Base-by-base conservation (phyloP, 1,140 invertebrate species). In the Zaprionus africanus region DNA sequence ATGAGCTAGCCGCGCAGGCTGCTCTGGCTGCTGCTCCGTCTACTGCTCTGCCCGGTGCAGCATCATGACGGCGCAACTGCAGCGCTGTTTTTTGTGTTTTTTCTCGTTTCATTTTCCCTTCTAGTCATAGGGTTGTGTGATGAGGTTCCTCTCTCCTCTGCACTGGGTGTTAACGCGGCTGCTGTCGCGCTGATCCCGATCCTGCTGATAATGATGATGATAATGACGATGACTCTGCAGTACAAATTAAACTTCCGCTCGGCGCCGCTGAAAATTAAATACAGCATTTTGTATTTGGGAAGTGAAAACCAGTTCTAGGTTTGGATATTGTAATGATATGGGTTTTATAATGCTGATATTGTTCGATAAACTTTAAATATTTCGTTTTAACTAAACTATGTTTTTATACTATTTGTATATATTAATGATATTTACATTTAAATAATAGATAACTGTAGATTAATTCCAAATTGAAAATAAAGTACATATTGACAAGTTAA, bases 101-200 rank as follows among this genome's bases (percentile, higher is more conserved):
- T 51, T 69, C 22, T 4, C 31, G 9, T 54, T 34, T 22, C 36
- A 36, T 36, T 41, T 64, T 58, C 49, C 24, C 11, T n/a, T 61
- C 54, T 68, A 62, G 64, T 60, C 64, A 73, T 86, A 86, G 83
- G 83, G 83, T 87, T 87, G 83, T 43, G 24, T n/a, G 51, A n/a
- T 34, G 28, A 26, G 54, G 36, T 28, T 19, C 6, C 12, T 63
- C 5, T 5, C 19, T 24, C 19, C 24, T 53, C 66, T 71, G 71
- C 34, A 66, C 76, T 86, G 79, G 79, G 83, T 86, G 79, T 84
- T 81, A 81, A 81, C 82, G 65, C 61, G 70, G 46, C 43, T 59
- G 43, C 34, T 31, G 70, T 58, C 63, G 60, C 65, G 58, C 74
- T 65, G 71, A 56, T 70, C 49, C 31, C 56, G 59, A 70, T 63